These are phyloP conservation scores for Conopomorpha cramerella DNA, from an alignment of 1,140 invertebrate species.

Conservation along the genomic window DNA sequence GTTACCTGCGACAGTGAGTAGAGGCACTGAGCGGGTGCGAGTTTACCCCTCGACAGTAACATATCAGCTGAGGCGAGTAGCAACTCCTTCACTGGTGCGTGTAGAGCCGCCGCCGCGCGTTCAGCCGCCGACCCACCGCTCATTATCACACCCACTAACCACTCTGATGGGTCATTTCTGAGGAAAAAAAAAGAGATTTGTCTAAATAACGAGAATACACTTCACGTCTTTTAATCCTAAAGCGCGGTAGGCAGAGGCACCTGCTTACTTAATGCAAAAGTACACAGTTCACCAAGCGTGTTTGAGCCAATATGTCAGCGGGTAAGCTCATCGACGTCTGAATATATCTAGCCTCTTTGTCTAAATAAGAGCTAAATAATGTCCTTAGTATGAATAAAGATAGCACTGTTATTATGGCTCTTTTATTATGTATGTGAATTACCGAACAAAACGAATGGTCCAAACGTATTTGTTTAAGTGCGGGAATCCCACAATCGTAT, in stretches of 20 bases:
- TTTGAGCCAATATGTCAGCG: no score
- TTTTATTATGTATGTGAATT: no score
- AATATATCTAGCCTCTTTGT: no score
- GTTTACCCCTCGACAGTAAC: constrained; percentile 29
- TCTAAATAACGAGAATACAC: neutral
- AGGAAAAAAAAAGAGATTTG: no score
- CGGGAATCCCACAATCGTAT: no score
- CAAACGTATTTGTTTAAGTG: no score
- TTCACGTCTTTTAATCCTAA: neutral
- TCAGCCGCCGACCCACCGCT: constrained; percentile 32
- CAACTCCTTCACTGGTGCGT: constrained; percentile 25
- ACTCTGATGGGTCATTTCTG: constrained; percentile 31
- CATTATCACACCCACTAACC: constrained; percentile 35
- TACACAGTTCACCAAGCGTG: neutral
- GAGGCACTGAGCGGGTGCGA: constrained; percentile 30
- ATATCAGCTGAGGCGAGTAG: constrained; percentile 37
- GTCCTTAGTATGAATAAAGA: no score
- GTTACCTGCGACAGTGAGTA: constrained; percentile 33
- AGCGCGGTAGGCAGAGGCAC: neutral
- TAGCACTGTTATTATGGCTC: no score
- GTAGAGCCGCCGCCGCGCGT: constrained; percentile 25
- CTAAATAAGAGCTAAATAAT: no score
- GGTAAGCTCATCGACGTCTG: no score
- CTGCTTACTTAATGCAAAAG: neutral
- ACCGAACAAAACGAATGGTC: no score